Conservation (phyloP, 2,797 vertebrate genomes). For the Florisuga fusca region DNA sequence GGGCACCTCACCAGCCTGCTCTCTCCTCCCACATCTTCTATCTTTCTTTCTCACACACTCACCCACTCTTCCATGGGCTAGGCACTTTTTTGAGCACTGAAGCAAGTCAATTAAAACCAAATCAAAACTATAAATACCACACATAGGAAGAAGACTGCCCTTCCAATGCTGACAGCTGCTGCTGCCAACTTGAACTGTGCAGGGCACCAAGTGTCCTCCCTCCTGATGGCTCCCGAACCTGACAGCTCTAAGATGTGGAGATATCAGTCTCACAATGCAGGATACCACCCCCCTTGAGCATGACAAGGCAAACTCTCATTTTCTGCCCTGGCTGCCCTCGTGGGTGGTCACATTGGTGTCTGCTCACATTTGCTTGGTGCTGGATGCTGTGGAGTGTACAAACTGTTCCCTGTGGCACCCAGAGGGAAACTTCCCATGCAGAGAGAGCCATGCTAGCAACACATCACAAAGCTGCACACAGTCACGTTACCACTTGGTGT, state of each 20-base stretch:
- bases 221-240: accelerated
- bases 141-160: neutral
- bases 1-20: neutral
- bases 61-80: neutral
- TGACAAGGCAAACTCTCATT: neutral
- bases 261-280: neutral
- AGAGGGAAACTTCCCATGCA: neutral
- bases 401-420: neutral
- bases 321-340: neutral
- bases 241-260: neutral
- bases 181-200: accelerated
- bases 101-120: neutral
- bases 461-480: neutral
- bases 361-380: neutral
- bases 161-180: neutral
- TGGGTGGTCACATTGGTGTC: neutral
- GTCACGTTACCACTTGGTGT: neutral
- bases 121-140: neutral
- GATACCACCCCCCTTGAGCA: neutral
- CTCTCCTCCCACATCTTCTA: neutral
- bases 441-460: neutral
- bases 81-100: neutral
- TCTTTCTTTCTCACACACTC: neutral
- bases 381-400: neutral
- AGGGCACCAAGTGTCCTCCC: neutral